A percentile compares a stretch with the other conserved stretches of the same genome.
phyloP scores from a whole-genome alignment of 2,888 invertebrate species.

The Amphimallon solstitiale region DNA sequence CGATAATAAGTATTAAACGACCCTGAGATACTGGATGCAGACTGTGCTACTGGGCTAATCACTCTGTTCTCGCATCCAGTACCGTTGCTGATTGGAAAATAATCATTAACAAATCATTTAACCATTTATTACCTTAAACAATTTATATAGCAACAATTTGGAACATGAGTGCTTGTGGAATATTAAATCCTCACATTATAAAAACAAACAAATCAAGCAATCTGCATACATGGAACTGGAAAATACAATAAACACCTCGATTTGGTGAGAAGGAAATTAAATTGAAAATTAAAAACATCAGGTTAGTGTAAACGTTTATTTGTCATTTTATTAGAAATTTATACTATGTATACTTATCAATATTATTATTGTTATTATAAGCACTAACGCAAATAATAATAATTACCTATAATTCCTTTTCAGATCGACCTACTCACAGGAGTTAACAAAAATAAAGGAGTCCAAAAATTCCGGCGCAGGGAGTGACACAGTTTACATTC shows the following conservation, averaged over 20 bases:
- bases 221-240: background rate
- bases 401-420: background rate
- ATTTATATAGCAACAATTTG: no score
- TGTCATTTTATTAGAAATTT: background rate
- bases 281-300: slow-evolving; percentile 11
- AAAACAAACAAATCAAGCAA: no score
- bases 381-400: background rate
- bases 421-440: background rate
- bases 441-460: slow-evolving; percentile 33
- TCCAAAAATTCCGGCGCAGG: slow-evolving; percentile 39
- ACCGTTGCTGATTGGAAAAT: no score
- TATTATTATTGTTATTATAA: background rate
- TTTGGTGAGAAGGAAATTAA: slow-evolving; percentile 8
- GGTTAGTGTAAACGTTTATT: background rate
- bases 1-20: no score
- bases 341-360: background rate
- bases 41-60: no score
- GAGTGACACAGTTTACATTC: slow-evolving; percentile 36
- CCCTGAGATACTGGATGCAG: no score
- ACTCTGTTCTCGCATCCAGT: no score
- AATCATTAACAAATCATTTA: no score
- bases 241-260: background rate
- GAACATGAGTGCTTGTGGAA: no score
- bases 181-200: no score
- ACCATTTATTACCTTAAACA: no score